A percentile compares a stretch with the other conserved stretches of the same genome.
These are phyloP conservation scores for Arctia plantaginis DNA, from an alignment of 2,888 invertebrate species.

Conservation along the genomic window DNA sequence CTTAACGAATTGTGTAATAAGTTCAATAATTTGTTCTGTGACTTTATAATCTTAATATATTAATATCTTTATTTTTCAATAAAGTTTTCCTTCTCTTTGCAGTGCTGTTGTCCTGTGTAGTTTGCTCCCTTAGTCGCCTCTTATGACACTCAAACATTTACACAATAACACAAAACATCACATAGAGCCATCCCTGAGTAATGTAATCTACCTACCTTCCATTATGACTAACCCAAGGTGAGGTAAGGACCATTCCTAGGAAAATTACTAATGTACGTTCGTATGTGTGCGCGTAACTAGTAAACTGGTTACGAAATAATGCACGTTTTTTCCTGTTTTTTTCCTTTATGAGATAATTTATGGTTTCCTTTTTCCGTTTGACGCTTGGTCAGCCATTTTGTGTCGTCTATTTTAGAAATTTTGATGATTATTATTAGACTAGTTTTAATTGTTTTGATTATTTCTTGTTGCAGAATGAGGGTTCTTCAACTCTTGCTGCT, in stretches of 20 bases:
- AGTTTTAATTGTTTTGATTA: too few species aligned
- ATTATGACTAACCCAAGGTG: slow-evolving; percentile 5
- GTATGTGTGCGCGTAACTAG: slow-evolving; percentile 13
- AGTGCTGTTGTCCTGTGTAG: too few species aligned
- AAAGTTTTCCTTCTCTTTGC: too few species aligned
- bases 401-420: neutral
- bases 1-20: too few species aligned
- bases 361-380: neutral
- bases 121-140: too few species aligned
- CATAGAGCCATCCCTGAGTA: slow-evolving; percentile 4
- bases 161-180: too few species aligned
- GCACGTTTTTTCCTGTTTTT: slow-evolving; percentile 6
- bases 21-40: too few species aligned
- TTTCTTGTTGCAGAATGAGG: slow-evolving; percentile 41
- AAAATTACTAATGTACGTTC: slow-evolving; percentile 7
- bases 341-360: slow-evolving; percentile 10
- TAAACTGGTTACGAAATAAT: slow-evolving; percentile 14
- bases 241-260: slow-evolving; percentile 6
- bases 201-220: neutral
- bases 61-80: too few species aligned
- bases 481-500: slow-evolving; percentile 28
- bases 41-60: too few species aligned
- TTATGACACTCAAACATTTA: too few species aligned
- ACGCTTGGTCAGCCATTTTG: neutral
- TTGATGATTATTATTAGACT: too few species aligned